Percentiles rank a stretch among this genome's conserved stretches.
phyloP scores from a whole-genome alignment of 2,113 vertebrate species.

The Neotragus moschatus region DNA sequence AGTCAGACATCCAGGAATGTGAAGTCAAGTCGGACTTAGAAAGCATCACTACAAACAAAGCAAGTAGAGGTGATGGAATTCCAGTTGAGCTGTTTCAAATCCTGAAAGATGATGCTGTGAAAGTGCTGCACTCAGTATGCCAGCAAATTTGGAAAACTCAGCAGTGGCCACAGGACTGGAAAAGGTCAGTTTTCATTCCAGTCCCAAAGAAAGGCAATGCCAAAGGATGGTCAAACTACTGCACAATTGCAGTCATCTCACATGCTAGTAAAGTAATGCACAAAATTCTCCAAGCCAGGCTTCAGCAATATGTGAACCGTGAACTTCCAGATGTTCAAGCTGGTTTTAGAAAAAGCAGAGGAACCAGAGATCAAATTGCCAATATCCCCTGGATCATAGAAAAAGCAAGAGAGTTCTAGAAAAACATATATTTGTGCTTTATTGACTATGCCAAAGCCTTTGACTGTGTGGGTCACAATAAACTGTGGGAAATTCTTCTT shows the following conservation, averaged over 20 bases:
- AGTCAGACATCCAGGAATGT: not conserved
- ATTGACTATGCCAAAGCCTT: not conserved
- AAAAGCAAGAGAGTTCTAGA: not conserved
- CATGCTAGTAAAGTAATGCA: fast-evolving
- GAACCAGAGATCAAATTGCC: not conserved
- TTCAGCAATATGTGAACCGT: fast-evolving
- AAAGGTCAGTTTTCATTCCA: not conserved
- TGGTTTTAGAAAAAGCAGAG: not conserved
- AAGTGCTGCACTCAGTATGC: not conserved
- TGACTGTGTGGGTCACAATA: not conserved
- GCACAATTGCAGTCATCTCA: not conserved
- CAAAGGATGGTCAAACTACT: not conserved
- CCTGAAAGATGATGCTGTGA: not conserved
- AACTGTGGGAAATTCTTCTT: not conserved
- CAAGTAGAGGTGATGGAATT: not conserved
- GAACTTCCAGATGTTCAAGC: not conserved
- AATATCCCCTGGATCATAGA: not conserved
- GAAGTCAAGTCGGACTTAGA: not conserved
- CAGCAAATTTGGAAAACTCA: not conserved
- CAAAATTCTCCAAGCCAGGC: not conserved
- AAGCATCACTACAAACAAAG: not conserved
- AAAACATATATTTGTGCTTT: not conserved
- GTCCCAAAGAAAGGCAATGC: not conserved
- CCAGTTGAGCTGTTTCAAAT: not conserved
- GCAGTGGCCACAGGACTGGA: not conserved